phyloP scores from a whole-genome alignment of 1,140 invertebrate genomes.

The Drosophila micromelanica region DNA sequence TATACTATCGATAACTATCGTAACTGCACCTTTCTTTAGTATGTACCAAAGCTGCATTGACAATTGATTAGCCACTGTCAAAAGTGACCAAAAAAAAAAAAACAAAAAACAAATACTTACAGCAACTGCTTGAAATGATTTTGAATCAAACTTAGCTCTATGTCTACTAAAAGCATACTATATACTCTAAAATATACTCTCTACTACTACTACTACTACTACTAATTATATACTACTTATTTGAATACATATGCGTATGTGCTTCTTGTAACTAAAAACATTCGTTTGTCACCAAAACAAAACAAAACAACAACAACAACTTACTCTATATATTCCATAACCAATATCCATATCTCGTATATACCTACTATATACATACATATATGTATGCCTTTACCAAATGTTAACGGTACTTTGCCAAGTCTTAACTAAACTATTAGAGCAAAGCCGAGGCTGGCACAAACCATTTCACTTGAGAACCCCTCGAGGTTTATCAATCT shows the following conservation, averaged over 20 bases:
- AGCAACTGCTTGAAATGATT: slow-evolving; percentile 67
- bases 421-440: slow-evolving; percentile 64
- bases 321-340: slow-evolving; percentile 58
- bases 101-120: too few species aligned
- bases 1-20: slow-evolving; percentile 50
- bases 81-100: slow-evolving; percentile 67
- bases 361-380: slow-evolving; percentile 21
- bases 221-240: slow-evolving; percentile 46
- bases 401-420: slow-evolving; percentile 74
- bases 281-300: slow-evolving; percentile 48
- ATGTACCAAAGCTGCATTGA: slow-evolving; percentile 74
- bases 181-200: slow-evolving; percentile 59
- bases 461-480: slow-evolving; percentile 35
- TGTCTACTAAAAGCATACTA: slow-evolving; percentile 74
- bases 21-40: slow-evolving; percentile 80
- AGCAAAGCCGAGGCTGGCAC: slow-evolving; percentile 61
- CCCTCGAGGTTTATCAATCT: slow-evolving; percentile 70
- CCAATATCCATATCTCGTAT: slow-evolving; percentile 54
- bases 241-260: slow-evolving; percentile 78
- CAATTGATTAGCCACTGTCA: slow-evolving; percentile 63
- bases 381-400: slow-evolving; percentile 41
- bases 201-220: slow-evolving; percentile 31
- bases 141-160: slow-evolving; percentile 71
- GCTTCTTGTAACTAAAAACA: slow-evolving; percentile 73
- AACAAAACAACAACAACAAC: slow-evolving; percentile 26